Evolutionary conservation across 1,140 invertebrate genomes (phyloP).

Genomic region (Platorchestia sp.): DNA sequence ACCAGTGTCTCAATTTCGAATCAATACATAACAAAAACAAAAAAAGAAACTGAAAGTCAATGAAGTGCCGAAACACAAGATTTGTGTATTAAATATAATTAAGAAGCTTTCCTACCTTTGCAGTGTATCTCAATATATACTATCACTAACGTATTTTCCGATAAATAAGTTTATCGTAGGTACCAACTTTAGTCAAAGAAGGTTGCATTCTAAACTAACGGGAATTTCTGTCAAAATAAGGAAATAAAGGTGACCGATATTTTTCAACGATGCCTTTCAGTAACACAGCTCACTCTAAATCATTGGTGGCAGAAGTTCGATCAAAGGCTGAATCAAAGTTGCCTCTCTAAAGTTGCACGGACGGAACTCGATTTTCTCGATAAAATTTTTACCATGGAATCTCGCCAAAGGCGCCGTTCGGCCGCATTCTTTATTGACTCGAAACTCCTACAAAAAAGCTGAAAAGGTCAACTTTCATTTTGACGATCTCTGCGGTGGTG

Average conservation of each 20-base stretch:
- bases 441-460: neutral
- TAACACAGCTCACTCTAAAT: neutral
- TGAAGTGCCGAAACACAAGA: neutral
- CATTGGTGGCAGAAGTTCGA: neutral
- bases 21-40: too few relatives aligned
- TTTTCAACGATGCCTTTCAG: neutral
- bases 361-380: neutral
- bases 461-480: conserved; percentile 3
- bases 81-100: neutral
- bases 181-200: neutral
- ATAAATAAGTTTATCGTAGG: neutral
- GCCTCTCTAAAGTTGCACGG: neutral
- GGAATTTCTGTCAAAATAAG: neutral
- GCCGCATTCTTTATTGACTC: conserved; percentile 30
- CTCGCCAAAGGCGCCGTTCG: neutral
- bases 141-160: neutral
- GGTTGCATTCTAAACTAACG: neutral
- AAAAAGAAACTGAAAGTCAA: neutral
- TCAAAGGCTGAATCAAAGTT: neutral
- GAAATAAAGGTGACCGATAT: neutral
- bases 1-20: too few relatives aligned
- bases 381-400: neutral
- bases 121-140: neutral
- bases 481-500: neutral
- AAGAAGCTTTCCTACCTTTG: neutral